Conservation (phyloP, 2,797 vertebrate species). For the Muscicapa striata region DNA sequence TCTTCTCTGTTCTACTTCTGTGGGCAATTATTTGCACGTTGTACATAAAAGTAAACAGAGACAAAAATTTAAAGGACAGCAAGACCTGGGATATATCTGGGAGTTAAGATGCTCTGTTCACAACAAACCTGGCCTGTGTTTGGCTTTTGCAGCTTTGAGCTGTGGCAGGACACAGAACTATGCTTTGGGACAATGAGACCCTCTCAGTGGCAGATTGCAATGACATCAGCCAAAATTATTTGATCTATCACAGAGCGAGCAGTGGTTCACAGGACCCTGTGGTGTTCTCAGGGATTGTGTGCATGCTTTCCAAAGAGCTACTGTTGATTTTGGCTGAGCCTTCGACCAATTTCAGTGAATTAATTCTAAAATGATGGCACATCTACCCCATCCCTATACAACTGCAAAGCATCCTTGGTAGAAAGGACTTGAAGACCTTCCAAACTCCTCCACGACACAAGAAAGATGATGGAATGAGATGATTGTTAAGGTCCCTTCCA, state of each 20-base stretch:
- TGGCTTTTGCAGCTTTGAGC: neutral
- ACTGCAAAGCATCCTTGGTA: neutral
- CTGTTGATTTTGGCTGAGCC: slow-evolving; percentile 21
- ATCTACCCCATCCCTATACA: neutral
- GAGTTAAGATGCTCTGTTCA: neutral
- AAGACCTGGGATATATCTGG: neutral
- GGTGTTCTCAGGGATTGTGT: neutral
- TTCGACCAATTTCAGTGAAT: neutral
- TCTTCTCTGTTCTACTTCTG: neutral
- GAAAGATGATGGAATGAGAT: neutral
- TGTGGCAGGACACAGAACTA: neutral
- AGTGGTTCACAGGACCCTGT: slow-evolving; percentile 20
- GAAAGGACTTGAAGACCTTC: neutral
- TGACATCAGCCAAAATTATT: slow-evolving; percentile 39
- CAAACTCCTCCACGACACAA: neutral
- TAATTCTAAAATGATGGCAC: neutral
- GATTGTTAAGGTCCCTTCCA: neutral
- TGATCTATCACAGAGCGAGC: neutral
- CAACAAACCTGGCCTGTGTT: neutral
- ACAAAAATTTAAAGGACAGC: neutral
- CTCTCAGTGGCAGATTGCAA: slow-evolving; percentile 37
- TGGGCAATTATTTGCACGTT: neutral
- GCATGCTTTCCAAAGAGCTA: neutral
- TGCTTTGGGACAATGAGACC: slow-evolving; percentile 25
- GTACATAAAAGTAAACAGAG: neutral